Percentiles rank a stretch among this genome's conserved stretches.
Conservation (phyloP, 2,113 vertebrate genomes). For the Xerus inauris region DNA sequence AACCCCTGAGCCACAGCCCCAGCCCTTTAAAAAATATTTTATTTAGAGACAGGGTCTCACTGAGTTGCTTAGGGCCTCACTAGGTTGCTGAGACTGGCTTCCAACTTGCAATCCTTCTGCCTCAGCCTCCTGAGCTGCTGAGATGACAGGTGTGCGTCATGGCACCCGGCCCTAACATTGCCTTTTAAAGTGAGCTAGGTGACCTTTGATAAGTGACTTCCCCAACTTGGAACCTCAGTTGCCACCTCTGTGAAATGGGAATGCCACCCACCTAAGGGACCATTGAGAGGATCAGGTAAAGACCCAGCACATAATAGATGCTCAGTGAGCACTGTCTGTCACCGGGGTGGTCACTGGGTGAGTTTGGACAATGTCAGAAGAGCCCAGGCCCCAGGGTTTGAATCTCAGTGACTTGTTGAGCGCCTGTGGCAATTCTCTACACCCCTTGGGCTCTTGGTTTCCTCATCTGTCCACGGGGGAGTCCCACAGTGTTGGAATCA, state of each 20-base stretch:
- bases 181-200: background rate
- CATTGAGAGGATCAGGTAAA: rapidly evolving
- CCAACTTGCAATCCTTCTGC: no score
- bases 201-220: background rate
- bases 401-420: background rate
- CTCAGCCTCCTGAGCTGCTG: no score
- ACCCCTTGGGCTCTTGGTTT: background rate
- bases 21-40: no score
- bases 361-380: background rate
- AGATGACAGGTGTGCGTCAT: no score
- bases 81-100: no score
- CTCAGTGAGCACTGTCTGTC: background rate
- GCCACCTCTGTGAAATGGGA: background rate
- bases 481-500: background rate
- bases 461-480: background rate
- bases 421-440: background rate
- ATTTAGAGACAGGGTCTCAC: no score
- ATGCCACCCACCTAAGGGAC: background rate
- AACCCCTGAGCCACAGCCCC: no score
- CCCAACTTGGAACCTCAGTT: rapidly evolving
- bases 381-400: background rate
- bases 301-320: rapidly evolving
- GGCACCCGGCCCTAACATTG: background rate
- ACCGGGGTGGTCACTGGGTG: rapidly evolving
- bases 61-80: no score